Conservation (phyloP, 2,797 vertebrate genomes). For the Diceros bicornis region DNA sequence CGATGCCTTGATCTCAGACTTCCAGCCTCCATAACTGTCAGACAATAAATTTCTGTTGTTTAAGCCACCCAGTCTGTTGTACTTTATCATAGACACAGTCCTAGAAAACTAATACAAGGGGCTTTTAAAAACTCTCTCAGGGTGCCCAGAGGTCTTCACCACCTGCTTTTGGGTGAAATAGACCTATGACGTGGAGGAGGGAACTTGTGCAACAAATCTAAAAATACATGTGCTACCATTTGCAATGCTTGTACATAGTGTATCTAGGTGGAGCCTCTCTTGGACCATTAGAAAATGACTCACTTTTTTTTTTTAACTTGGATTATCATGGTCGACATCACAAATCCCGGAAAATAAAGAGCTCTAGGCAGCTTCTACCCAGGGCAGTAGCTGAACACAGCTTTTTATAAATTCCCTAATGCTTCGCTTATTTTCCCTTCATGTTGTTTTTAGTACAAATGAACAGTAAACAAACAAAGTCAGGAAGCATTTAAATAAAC, state of each 20-base stretch:
- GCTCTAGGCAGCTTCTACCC: background rate
- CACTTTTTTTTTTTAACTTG: background rate
- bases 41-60: background rate
- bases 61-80: background rate
- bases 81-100: background rate
- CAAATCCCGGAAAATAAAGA: constrained; percentile 45
- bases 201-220: background rate
- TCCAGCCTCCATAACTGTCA: background rate
- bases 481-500: constrained; percentile 90
- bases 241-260: background rate
- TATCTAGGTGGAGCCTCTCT: background rate
- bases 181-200: background rate
- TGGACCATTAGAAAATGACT: background rate
- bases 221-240: background rate
- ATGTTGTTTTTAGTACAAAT: constrained; percentile 81
- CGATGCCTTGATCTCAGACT: background rate
- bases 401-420: constrained; percentile 58
- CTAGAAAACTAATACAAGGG: background rate
- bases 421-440: constrained; percentile 68
- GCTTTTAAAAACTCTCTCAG: background rate
- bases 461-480: constrained; percentile 85
- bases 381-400: background rate
- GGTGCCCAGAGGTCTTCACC: background rate
- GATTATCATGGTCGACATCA: background rate
- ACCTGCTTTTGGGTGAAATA: background rate